phyloP scores from a whole-genome alignment of 2,797 vertebrate species.

The Danionella dracula region DNA sequence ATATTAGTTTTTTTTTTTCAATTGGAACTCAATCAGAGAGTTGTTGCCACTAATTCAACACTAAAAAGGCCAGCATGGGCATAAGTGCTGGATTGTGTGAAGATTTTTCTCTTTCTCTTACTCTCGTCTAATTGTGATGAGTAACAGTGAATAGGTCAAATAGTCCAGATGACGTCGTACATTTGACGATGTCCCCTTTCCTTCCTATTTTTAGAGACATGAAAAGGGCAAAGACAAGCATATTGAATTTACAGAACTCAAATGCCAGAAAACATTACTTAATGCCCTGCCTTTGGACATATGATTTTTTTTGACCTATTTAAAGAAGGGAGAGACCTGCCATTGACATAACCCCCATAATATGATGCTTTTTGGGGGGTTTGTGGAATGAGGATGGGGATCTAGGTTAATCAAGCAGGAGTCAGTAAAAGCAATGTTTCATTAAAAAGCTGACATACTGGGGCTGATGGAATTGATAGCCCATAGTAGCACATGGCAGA shows the following conservation, averaged over 20 bases:
- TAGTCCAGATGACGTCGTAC: conserved; percentile 8
- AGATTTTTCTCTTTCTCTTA: conserved; percentile 10
- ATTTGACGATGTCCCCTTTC: conserved; percentile 18
- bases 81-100: neutral
- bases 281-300: conserved; percentile 28
- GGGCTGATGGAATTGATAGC: conserved; percentile 36
- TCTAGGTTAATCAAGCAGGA: conserved; percentile 23
- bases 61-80: neutral
- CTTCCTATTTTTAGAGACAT: conserved; percentile 25
- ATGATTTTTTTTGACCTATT: conserved; percentile 18
- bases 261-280: conserved; percentile 51
- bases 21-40: neutral
- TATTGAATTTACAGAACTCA: conserved; percentile 46
- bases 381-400: too few relatives aligned
- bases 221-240: conserved; percentile 47
- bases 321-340: neutral
- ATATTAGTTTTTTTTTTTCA: neutral
- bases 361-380: too few relatives aligned
- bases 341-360: neutral
- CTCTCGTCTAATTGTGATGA: conserved; percentile 25
- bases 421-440: conserved; percentile 34
- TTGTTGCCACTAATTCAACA: neutral
- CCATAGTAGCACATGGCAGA: conserved; percentile 35
- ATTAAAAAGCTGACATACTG: conserved; percentile 43
- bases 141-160: conserved; percentile 30